Conservation (phyloP, 1,140 invertebrate species). For the Steinernema khuongi region DNA sequence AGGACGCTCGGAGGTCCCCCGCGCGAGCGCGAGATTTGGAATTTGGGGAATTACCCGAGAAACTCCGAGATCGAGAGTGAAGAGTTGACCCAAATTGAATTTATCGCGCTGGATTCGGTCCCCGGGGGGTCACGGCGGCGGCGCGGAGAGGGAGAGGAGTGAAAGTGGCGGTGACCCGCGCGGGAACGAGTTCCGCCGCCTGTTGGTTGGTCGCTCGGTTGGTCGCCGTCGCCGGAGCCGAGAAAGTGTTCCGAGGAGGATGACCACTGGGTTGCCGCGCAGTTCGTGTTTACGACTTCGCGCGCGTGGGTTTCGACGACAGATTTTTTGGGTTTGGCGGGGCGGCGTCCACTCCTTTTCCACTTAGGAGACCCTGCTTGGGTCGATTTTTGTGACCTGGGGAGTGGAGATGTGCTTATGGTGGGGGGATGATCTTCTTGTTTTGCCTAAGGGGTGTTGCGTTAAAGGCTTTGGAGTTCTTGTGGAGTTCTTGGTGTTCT, state of each 20-base stretch:
- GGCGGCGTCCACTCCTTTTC: no score
- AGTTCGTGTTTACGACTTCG: no score
- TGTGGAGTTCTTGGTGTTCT: no score
- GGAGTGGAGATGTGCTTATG: no score
- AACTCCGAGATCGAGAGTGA: conserved; percentile 14
- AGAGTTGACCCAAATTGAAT: neutral
- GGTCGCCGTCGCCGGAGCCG: neutral
- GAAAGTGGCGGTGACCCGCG: conserved; percentile 8
- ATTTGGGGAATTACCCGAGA: conserved; percentile 13
- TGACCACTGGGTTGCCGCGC: neutral
- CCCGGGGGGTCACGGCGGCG: conserved; percentile 13
- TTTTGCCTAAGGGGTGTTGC: no score
- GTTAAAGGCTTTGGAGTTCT: no score
- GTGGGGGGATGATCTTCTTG: no score
- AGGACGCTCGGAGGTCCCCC: neutral
- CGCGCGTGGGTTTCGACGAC: no score
- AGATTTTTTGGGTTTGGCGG: no score
- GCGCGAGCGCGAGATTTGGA: neutral
- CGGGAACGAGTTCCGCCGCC: neutral
- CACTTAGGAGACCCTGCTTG: no score
- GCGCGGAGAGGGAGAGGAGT: conserved; percentile 9
- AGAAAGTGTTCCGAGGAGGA: neutral
- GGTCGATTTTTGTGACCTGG: no score
- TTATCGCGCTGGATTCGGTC: neutral
- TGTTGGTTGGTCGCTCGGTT: conserved; percentile 12